phyloP scores from a whole-genome alignment of 2,888 invertebrate species.

The Cataglyphis livida region DNA sequence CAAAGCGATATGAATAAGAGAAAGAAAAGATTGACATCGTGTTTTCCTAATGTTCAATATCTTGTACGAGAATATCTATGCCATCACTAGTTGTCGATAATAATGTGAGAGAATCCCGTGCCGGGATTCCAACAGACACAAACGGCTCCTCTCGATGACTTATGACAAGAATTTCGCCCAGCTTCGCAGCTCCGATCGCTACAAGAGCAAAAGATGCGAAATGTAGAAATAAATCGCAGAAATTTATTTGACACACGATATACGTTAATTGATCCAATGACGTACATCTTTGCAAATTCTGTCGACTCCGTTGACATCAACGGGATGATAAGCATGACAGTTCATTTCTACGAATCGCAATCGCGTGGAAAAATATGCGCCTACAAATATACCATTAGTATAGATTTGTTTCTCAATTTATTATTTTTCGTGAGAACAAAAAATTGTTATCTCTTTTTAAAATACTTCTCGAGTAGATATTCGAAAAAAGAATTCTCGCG shows the following conservation, averaged over 20 bases:
- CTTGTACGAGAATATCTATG: not conserved
- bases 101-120: constrained; percentile 8
- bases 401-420: not conserved
- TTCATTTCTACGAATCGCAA: not conserved
- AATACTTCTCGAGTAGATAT: not conserved
- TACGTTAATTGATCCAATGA: constrained; percentile 1
- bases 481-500: not conserved
- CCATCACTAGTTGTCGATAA: not conserved
- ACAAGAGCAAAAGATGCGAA: not conserved
- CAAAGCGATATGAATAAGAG: not conserved
- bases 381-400: too few species aligned
- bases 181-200: constrained; percentile 16
- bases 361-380: not conserved
- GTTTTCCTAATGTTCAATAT: not conserved
- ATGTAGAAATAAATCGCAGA: not conserved
- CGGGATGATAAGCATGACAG: not conserved
- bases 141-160: not conserved
- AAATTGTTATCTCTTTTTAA: not conserved
- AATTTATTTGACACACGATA: constrained; percentile 11
- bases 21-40: not conserved
- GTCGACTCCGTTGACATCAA: not conserved
- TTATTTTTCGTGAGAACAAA: not conserved
- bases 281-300: not conserved
- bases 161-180: constrained; percentile 6
- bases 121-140: constrained; percentile 22